Conservation (phyloP, 2,888 invertebrate species). For the Caenorhabditis macrosperma region DNA sequence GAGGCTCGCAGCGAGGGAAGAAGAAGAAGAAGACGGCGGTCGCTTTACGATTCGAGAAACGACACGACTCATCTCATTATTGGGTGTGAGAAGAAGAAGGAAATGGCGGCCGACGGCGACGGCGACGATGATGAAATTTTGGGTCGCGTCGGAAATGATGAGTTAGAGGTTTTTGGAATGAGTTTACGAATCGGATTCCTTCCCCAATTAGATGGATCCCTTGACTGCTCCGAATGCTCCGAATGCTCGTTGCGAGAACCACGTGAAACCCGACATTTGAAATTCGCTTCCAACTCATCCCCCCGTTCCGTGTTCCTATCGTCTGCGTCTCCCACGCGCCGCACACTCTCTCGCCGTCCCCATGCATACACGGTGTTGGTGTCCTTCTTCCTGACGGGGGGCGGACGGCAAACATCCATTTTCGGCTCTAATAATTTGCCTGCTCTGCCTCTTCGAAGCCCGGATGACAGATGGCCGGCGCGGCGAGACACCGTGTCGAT, state of each 20-base stretch:
- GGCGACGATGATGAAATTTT: constrained; percentile 47
- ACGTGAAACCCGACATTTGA: not conserved
- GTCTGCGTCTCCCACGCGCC: constrained; percentile 31
- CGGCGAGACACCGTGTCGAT: not conserved
- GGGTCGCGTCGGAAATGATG: constrained; percentile 30
- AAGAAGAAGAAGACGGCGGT: constrained; percentile 32
- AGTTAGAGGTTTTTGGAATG: constrained; percentile 15
- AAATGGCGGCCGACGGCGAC: constrained; percentile 12
- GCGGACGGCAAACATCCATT: constrained; percentile 54
- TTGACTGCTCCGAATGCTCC: not conserved
- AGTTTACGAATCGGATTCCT: constrained; percentile 27
- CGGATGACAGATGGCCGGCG: constrained; percentile 56
- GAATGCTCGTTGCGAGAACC: constrained; percentile 7
- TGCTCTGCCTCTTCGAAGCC: constrained; percentile 41
- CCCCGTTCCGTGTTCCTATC: constrained; percentile 23
- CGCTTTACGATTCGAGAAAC: constrained; percentile 57
- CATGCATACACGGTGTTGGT: constrained; percentile 50
- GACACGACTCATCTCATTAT: constrained; percentile 59
- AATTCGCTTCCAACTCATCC: constrained; percentile 24
- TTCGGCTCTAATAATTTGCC: constrained; percentile 52
- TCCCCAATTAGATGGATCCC: no score
- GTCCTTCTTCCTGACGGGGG: constrained; percentile 50
- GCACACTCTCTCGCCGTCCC: constrained; percentile 37
- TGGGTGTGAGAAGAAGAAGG: constrained; percentile 47
- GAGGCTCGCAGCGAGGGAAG: constrained; percentile 12